Conservation (phyloP, 1,140 invertebrate species). For the Cyclargus thomasi region DNA sequence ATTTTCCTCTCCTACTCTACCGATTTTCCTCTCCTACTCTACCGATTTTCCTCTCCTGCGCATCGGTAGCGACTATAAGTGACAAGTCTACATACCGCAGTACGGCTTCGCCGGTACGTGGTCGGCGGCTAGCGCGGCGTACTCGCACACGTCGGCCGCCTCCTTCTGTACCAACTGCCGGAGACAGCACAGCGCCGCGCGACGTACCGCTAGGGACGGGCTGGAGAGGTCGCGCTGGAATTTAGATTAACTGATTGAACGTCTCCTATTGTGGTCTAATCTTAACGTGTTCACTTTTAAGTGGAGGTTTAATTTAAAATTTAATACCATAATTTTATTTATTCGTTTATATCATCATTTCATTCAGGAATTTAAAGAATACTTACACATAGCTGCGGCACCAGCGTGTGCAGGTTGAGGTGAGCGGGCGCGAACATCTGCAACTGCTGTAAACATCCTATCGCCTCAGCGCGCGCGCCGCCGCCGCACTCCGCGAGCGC, state of each 20-base stretch:
- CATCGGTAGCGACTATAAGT: too few relatives aligned
- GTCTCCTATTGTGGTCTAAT: too few relatives aligned
- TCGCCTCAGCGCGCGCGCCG: slow-evolving; percentile 95
- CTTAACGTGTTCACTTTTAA: too few relatives aligned
- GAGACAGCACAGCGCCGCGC: slow-evolving; percentile 95
- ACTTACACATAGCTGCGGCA: slow-evolving; percentile 95
- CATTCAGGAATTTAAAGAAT: too few relatives aligned
- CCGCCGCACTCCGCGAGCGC: slow-evolving; percentile 95
- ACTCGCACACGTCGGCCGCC: slow-evolving; percentile 95
- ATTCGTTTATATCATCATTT: too few relatives aligned
- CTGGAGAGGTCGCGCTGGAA: slow-evolving; percentile 87
- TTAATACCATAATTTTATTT: too few relatives aligned
- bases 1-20: too few relatives aligned
- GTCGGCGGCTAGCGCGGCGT: slow-evolving; percentile 80
- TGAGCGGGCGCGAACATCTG: slow-evolving; percentile 97
- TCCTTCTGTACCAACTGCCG: slow-evolving; percentile 96
- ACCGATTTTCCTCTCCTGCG: too few relatives aligned
- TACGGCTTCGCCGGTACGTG: slow-evolving; percentile 60
- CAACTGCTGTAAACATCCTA: slow-evolving; percentile 96
- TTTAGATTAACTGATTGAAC: background rate
- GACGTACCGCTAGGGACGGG: slow-evolving; percentile 91
- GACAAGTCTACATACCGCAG: slow-evolving; percentile 47
- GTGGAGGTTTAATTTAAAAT: too few relatives aligned
- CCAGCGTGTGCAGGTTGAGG: slow-evolving; percentile 93
- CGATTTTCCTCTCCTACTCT: too few relatives aligned